Percentiles rank a stretch among this genome's conserved stretches.
Evolutionary conservation across 1,140 invertebrate genomes (phyloP).

Genomic region (Euborellia annulipes): DNA sequence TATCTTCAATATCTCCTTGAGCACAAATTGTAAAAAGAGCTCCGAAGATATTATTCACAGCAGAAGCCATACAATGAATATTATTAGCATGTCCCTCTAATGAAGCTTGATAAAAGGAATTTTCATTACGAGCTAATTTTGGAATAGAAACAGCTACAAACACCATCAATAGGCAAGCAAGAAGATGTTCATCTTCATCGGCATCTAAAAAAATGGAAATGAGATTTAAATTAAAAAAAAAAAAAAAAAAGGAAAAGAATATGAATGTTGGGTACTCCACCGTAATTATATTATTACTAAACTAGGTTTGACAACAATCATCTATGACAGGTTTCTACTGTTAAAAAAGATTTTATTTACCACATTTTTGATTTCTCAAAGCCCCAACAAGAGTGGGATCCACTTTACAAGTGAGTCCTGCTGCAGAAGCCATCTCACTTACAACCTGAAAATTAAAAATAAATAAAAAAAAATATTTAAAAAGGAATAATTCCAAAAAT

Average conservation of each 20-base stretch:
- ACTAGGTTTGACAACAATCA: too few species aligned
- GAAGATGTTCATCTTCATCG: conserved; percentile 84
- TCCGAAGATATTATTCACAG: conserved; percentile 93
- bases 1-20: conserved; percentile 87
- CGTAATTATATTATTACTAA: too few species aligned
- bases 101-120: conserved; percentile 76
- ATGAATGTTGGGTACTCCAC: too few species aligned
- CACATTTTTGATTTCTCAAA: conserved; percentile 71
- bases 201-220: conserved; percentile 16
- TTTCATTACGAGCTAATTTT: conserved; percentile 80
- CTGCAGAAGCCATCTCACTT: conserved; percentile 92
- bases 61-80: conserved; percentile 91
- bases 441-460: conserved; percentile 44
- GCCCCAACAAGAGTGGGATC: conserved; percentile 87
- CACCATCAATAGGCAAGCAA: conserved; percentile 94
- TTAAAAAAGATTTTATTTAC: too few species aligned
- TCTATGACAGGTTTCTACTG: too few species aligned
- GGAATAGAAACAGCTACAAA: conserved; percentile 97
- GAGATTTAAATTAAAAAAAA: conserved; percentile 3
- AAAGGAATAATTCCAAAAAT: conserved; percentile 1
- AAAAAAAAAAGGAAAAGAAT: too few species aligned
- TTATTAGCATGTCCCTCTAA: conserved; percentile 95
- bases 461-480: conserved; percentile 1
- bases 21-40: conserved; percentile 92
- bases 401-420: conserved; percentile 81